These are phyloP conservation scores for Frankliniella fusca DNA, from an alignment of 2,888 invertebrate species.

Conservation along the genomic window DNA sequence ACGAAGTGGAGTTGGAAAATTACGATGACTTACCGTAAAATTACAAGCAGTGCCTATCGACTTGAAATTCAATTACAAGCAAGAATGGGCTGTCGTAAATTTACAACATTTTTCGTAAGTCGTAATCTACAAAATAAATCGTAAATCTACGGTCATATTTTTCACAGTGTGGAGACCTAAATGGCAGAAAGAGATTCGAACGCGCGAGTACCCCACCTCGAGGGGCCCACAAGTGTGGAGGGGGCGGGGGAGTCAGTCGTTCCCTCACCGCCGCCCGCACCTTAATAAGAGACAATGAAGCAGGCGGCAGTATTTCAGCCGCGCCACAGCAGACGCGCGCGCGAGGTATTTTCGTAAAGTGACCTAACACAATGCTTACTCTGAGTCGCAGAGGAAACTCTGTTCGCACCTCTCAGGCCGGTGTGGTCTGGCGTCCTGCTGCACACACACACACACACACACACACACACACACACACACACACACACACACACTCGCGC, in stretches of 20 bases:
- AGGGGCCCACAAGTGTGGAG: background rate
- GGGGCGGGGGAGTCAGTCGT: background rate
- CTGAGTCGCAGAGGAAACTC: background rate
- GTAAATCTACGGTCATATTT: no score
- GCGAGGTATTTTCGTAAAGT: background rate
- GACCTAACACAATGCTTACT: background rate
- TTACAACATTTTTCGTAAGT: no score
- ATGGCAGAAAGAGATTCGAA: background rate
- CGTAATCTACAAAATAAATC: no score
- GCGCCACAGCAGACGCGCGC: background rate
- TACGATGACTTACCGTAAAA: no score
- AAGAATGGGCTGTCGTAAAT: no score
- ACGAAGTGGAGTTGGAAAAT: no score
- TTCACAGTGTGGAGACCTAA: background rate
- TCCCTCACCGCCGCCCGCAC: background rate
- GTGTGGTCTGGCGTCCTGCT: no score
- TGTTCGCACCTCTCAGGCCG: background rate
- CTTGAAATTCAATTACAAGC: no score
- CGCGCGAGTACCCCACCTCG: background rate
- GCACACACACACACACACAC: no score
- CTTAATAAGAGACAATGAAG: background rate
- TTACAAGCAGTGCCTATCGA: no score
- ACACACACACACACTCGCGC: no score
- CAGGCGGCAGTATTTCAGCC: background rate
- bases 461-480: no score